phyloP scores from a whole-genome alignment of 2,797 vertebrate genomes.

The Aphelocoma californica region DNA sequence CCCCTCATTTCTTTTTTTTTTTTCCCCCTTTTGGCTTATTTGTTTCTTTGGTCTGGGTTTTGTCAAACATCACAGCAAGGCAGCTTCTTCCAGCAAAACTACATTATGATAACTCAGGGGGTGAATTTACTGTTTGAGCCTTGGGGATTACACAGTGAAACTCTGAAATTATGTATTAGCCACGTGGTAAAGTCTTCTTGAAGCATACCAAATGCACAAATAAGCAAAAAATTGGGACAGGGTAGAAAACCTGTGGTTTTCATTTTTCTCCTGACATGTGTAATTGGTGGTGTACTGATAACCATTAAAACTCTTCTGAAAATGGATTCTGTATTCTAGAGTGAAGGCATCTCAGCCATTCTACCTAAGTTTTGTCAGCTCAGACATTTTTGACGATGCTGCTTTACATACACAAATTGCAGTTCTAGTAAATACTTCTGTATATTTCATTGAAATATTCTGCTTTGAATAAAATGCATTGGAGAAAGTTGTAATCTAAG shows the following conservation, averaged over 20 bases:
- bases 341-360: background rate
- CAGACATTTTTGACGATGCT: background rate
- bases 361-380: background rate
- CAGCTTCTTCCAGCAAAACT: background rate
- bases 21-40: background rate
- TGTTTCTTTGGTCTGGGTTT: background rate
- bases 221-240: background rate
- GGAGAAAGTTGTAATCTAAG: background rate
- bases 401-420: background rate
- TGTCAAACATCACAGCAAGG: background rate
- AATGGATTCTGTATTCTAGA: background rate
- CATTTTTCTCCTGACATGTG: background rate
- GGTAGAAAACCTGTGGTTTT: background rate
- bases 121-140: background rate
- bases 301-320: background rate
- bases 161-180: background rate
- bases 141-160: background rate
- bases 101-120: background rate
- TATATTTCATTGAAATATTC: background rate
- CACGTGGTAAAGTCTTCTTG: background rate
- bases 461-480: background rate
- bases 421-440: background rate
- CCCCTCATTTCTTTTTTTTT: too few relatives aligned
- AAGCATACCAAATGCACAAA: background rate
- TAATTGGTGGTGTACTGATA: background rate